These are phyloP conservation scores for Sphaeridia pumilis DNA, from an alignment of 2,888 invertebrate species.

Conservation along the genomic window DNA sequence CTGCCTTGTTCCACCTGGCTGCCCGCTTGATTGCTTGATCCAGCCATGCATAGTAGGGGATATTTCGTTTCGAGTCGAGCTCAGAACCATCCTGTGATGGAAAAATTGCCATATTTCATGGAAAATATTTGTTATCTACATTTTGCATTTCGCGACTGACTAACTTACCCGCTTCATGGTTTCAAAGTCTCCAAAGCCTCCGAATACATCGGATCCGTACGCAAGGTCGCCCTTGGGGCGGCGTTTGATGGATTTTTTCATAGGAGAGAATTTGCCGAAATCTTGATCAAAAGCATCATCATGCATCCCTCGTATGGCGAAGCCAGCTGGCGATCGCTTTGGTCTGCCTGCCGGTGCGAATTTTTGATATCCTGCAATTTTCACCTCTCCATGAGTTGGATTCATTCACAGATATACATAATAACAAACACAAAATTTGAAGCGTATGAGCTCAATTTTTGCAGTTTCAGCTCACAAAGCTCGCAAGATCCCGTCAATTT, in stretches of 20 bases:
- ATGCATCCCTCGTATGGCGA: conserved; percentile 35
- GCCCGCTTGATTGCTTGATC: conserved; percentile 24
- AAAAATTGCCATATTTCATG: background rate
- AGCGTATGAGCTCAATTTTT: too few species aligned
- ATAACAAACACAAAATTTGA: too few species aligned
- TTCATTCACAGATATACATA: too few species aligned
- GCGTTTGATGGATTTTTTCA: conserved; percentile 33
- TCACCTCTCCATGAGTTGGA: too few species aligned
- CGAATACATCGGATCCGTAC: conserved; percentile 22
- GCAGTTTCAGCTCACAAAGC: too few species aligned
- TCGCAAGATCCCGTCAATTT: too few species aligned
- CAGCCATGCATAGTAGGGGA: conserved; percentile 21
- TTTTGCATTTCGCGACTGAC: background rate
- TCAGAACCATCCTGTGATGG: conserved; percentile 28
- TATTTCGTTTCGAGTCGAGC: conserved; percentile 31
- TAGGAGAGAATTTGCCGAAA: conserved; percentile 36
- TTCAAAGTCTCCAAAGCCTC: conserved; percentile 36
- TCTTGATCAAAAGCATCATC: conserved; percentile 35
- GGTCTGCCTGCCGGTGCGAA: too few species aligned
- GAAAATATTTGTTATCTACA: background rate
- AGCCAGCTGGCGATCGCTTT: conserved; percentile 35
- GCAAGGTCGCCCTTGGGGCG: conserved; percentile 34
- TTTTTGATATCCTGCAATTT: too few species aligned
- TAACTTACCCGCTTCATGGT: conserved; percentile 30
- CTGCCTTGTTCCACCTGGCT: conserved; percentile 34